Evolutionary conservation across 2,113 vertebrate genomes (phyloP).

Genomic region (Lynx canadensis): DNA sequence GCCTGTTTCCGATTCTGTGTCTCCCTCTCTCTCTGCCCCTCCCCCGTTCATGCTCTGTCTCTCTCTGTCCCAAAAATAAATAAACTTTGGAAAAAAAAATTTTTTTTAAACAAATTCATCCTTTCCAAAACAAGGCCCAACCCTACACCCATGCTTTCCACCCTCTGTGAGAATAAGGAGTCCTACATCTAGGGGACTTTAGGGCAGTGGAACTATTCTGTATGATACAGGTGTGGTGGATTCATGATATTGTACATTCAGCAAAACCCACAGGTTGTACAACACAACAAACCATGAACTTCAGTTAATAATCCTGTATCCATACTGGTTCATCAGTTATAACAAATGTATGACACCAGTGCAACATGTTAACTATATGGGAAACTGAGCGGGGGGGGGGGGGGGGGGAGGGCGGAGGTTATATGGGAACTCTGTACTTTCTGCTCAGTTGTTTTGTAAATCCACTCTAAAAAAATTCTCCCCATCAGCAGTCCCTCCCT

Average conservation of each 20-base stretch:
- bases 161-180: background rate
- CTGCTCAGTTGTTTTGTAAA: background rate
- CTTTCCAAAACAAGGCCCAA: background rate
- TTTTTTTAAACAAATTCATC: background rate
- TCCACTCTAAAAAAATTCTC: background rate
- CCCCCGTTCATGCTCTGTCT: too few species aligned
- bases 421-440: background rate
- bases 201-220: background rate
- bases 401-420: too few species aligned
- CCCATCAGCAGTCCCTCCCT: background rate
- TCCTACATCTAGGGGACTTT: background rate
- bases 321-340: rapidly evolving
- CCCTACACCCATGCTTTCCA: background rate
- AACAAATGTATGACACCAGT: background rate
- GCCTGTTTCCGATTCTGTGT: too few species aligned
- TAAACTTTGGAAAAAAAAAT: too few species aligned
- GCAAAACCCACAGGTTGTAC: background rate
- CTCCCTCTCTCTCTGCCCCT: too few species aligned
- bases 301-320: background rate
- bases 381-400: background rate
- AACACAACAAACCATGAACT: background rate
- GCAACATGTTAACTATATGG: background rate
- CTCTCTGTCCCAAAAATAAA: too few species aligned
- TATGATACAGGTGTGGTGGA: background rate
- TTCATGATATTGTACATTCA: background rate